phyloP scores from a whole-genome alignment of 1,140 invertebrate species.

The Leptinotarsa defecta region DNA sequence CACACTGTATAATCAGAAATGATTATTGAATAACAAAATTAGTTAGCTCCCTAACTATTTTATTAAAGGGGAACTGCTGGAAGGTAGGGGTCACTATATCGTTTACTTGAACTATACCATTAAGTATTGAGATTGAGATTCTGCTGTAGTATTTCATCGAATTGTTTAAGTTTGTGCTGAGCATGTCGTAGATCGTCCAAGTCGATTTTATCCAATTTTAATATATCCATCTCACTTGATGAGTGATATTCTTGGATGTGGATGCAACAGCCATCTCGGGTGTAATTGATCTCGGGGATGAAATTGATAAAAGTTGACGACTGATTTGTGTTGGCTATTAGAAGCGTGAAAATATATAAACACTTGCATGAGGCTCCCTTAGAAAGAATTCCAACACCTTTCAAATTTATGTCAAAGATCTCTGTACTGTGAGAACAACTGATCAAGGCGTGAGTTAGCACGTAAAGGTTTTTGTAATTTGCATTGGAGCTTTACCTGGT shows the following conservation, averaged over 20 bases:
- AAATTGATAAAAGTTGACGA: conserved; percentile 21
- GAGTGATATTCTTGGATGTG: too few relatives aligned
- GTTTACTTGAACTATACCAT: too few relatives aligned
- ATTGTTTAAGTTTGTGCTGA: too few relatives aligned
- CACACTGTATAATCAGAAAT: too few relatives aligned
- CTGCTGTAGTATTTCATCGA: conserved; percentile 14
- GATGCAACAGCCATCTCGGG: conserved; percentile 24
- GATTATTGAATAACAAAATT: too few relatives aligned
- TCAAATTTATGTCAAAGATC: background rate
- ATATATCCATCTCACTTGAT: background rate
- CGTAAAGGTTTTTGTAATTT: conserved; percentile 45
- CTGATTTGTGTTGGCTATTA: conserved; percentile 10
- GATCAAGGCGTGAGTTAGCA: background rate
- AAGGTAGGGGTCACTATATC: too few relatives aligned
- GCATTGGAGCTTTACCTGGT: conserved; percentile 42
- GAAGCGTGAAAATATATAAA: conserved; percentile 30
- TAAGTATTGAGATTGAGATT: too few relatives aligned
- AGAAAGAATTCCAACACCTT: conserved; percentile 11
- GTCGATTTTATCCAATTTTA: too few relatives aligned
- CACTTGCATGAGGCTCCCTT: conserved; percentile 26
- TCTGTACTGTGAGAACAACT: too few relatives aligned
- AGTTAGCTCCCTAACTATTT: too few relatives aligned
- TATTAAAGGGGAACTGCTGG: too few relatives aligned
- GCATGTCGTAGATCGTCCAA: too few relatives aligned
- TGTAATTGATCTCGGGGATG: conserved; percentile 22